Conservation (phyloP, 1,140 invertebrate species). For the Eriocheir sinensis region DNA sequence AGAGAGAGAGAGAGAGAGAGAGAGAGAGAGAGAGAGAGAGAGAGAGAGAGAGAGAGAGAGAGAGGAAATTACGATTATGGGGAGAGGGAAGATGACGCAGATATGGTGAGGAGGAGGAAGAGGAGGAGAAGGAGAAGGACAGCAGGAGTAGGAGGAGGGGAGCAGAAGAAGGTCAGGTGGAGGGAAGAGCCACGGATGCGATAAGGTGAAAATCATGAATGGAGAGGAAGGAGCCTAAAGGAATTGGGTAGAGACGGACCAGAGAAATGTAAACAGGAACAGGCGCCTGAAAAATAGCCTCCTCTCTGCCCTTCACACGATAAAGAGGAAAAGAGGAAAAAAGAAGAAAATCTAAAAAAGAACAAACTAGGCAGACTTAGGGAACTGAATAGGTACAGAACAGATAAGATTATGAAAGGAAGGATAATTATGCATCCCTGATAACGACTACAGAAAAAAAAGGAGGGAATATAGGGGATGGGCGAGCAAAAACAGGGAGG, state of each 20-base stretch:
- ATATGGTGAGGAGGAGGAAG: not conserved
- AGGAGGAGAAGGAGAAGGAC: not conserved
- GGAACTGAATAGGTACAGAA: not conserved
- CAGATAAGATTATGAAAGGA: no score
- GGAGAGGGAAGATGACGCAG: not conserved
- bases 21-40: no score
- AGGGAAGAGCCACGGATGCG: not conserved
- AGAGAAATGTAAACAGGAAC: no score
- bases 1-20: no score
- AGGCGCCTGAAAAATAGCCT: no score
- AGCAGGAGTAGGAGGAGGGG: not conserved
- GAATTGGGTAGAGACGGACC: no score
- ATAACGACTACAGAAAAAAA: no score
- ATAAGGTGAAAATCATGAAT: not conserved
- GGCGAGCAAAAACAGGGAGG: not conserved
- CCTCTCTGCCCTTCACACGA: no score
- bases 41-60: not conserved
- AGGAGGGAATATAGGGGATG: not conserved
- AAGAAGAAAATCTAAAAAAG: no score
- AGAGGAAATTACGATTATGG: not conserved
- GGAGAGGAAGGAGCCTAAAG: no score
- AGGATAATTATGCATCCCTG: no score
- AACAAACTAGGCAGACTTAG: not conserved
- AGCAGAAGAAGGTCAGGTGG: not conserved
- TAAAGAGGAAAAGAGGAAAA: no score